Evolutionary conservation across 2,888 invertebrate species (phyloP).

Genomic region (Gonocerus acuteangulatus): DNA sequence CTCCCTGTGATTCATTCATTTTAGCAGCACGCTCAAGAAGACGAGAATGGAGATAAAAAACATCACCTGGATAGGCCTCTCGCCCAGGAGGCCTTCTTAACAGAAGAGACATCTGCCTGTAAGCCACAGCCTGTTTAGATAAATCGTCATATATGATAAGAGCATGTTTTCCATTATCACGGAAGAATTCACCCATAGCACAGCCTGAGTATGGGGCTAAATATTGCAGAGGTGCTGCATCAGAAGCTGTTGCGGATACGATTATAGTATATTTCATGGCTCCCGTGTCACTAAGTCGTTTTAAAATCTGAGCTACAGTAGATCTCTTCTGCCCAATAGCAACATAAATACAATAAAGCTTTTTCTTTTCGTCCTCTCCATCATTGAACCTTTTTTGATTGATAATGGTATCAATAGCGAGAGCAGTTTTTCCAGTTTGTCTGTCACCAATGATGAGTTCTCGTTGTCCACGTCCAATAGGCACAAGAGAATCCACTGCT

Average conservation of each 20-base stretch:
- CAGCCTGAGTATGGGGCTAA: conserved; percentile 98
- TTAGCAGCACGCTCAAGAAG: conserved; percentile 97
- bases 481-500: conserved; percentile 96
- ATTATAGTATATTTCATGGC: conserved; percentile 96
- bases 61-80: conserved; percentile 99
- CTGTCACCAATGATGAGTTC: conserved; percentile 99
- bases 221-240: conserved; percentile 98
- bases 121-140: conserved; percentile 98
- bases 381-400: conserved; percentile 99
- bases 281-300: conserved; percentile 76
- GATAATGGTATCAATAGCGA: conserved; percentile 98
- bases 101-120: conserved; percentile 98
- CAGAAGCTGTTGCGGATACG: conserved; percentile 98
- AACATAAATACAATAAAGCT: conserved; percentile 98
- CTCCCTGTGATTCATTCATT: conserved; percentile 90
- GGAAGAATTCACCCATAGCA: conserved; percentile 99
- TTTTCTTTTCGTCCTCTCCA: conserved; percentile 91
- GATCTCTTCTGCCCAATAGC: conserved; percentile 99
- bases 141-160: conserved; percentile 99
- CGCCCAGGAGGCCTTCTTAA: conserved; percentile 99
- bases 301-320: conserved; percentile 97
- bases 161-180: conserved; percentile 97
- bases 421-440: conserved; percentile 98
- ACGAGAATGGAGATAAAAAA: conserved; percentile 99
- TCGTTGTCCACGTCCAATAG: conserved; percentile 98